These are phyloP conservation scores for Gasterosteus aculeatus DNA, from an alignment of 2,113 vertebrate species.

Conservation along the genomic window DNA sequence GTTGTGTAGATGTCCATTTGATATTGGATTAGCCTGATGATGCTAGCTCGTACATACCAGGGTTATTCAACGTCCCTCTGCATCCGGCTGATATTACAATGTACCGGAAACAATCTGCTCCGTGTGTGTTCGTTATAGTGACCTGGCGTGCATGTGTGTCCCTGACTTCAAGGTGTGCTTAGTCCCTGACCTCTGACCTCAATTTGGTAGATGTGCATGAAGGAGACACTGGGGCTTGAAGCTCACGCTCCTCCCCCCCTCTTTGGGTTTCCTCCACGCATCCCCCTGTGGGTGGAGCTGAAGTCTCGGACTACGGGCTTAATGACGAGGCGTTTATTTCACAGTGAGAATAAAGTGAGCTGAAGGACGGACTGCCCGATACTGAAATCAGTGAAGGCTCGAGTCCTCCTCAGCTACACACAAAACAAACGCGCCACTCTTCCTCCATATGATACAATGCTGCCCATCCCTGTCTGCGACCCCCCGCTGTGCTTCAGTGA, in stretches of 20 bases:
- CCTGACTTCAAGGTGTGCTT: conserved; percentile 36
- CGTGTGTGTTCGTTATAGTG: conserved; percentile 12
- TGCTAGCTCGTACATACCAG: conserved; percentile 25
- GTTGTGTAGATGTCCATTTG: conserved; percentile 20
- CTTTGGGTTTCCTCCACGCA: conserved; percentile 1
- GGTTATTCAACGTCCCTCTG: conserved; percentile 29
- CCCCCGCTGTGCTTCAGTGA: conserved; percentile 63
- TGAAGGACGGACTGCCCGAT: conserved; percentile 20
- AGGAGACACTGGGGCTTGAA: conserved; percentile 37
- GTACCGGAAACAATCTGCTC: background rate
- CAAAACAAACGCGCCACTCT: conserved; percentile 7
- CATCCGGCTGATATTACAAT: conserved; percentile 26
- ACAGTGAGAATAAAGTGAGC: conserved; percentile 16
- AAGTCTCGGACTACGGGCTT: conserved; percentile 1
- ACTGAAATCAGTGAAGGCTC: background rate
- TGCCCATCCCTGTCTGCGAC: conserved; percentile 44
- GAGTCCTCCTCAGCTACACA: conserved; percentile 2
- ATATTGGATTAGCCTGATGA: conserved; percentile 35
- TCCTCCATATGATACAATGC: conserved; percentile 53
- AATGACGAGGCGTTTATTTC: conserved; percentile 7
- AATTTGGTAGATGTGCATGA: conserved; percentile 63
- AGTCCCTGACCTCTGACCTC: conserved; percentile 61
- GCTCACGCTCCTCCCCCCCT: background rate
- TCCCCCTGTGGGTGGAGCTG: conserved; percentile 45
- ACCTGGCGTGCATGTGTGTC: conserved; percentile 37